These are phyloP conservation scores for Clytia hemisphaerica DNA, from an alignment of 30 jellyfish, hydroid and myxozoan species.

Conservation along the genomic window DNA sequence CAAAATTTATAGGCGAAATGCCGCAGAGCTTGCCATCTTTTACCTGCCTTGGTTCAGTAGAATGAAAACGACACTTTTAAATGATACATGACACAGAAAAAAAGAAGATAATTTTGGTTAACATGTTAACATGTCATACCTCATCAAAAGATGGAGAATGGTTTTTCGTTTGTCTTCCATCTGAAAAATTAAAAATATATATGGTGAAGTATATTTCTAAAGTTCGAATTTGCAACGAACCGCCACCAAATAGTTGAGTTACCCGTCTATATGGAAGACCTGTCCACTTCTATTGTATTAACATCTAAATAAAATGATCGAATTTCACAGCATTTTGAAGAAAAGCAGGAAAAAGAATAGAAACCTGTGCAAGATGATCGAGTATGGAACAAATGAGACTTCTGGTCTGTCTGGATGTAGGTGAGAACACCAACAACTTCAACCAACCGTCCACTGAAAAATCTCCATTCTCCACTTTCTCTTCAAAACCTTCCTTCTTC, in stretches of 20 bases:
- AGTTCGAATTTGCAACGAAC: no score
- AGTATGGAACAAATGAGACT: slow-evolving; percentile 64
- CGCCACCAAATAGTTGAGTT: no score
- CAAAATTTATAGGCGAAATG: no score
- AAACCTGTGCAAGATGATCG: slow-evolving; percentile 70
- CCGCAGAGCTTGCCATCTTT: no score
- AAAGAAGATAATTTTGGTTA: not conserved
- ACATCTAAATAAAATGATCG: no score
- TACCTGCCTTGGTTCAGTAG: not conserved
- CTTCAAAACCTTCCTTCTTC: slow-evolving; percentile 1
- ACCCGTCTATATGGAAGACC: no score
- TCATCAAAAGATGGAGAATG: slow-evolving; percentile 50
- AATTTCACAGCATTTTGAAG: no score
- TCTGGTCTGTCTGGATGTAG: slow-evolving; percentile 76
- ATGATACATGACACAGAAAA: not conserved
- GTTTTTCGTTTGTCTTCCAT: slow-evolving; percentile 47
- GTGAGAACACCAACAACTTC: slow-evolving; percentile 62
- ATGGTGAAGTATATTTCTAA: no score
- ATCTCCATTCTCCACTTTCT: slow-evolving; percentile 2
- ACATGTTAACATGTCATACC: slow-evolving; percentile 11
- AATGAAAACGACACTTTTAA: not conserved
- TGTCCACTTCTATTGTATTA: no score
- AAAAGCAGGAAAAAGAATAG: no score
- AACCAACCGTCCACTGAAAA: slow-evolving; percentile 50
- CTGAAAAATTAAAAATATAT: slow-evolving; percentile 18